These are phyloP conservation scores for Hemicordylus capensis DNA, from an alignment of 2,113 vertebrate species.

Conservation along the genomic window DNA sequence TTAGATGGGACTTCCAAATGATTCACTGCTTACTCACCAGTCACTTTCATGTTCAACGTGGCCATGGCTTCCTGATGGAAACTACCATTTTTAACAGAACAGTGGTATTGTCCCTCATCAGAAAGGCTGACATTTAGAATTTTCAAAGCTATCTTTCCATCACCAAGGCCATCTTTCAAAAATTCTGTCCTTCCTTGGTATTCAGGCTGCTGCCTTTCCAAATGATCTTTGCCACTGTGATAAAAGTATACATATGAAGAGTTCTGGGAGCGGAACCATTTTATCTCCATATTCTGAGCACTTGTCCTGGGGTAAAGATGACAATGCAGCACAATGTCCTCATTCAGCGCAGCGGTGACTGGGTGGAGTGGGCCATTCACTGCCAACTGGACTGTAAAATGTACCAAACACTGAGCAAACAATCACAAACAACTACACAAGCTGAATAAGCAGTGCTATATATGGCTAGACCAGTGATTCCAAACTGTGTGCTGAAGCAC, in stretches of 20 bases:
- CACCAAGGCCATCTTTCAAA: slow-evolving; percentile 17
- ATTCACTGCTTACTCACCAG: slow-evolving; percentile 25
- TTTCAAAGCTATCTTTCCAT: slow-evolving; percentile 42
- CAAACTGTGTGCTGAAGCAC: neutral
- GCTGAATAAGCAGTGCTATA: neutral
- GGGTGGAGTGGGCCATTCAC: slow-evolving; percentile 41
- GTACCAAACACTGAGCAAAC: neutral
- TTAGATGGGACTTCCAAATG: too few relatives aligned
- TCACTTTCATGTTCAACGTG: slow-evolving; percentile 39
- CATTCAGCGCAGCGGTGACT: slow-evolving; percentile 45
- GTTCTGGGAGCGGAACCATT: slow-evolving; percentile 56
- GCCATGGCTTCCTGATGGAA: slow-evolving; percentile 48
- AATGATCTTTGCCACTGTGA: slow-evolving; percentile 16
- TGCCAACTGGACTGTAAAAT: slow-evolving; percentile 51
- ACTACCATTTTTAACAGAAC: slow-evolving; percentile 58
- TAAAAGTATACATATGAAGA: slow-evolving; percentile 50
- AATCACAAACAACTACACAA: neutral
- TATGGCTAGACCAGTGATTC: neutral
- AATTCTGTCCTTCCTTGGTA: slow-evolving; percentile 61
- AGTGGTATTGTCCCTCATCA: slow-evolving; percentile 55
- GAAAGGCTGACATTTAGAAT: slow-evolving; percentile 36
- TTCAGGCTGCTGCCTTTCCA: slow-evolving; percentile 50
- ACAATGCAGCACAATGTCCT: slow-evolving; percentile 32
- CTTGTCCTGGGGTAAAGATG: slow-evolving; percentile 49
- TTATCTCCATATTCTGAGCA: slow-evolving; percentile 60